Conservation (phyloP, 30 jellyfish, hydroid and myxozoan species). For the Mastigias papua region DNA sequence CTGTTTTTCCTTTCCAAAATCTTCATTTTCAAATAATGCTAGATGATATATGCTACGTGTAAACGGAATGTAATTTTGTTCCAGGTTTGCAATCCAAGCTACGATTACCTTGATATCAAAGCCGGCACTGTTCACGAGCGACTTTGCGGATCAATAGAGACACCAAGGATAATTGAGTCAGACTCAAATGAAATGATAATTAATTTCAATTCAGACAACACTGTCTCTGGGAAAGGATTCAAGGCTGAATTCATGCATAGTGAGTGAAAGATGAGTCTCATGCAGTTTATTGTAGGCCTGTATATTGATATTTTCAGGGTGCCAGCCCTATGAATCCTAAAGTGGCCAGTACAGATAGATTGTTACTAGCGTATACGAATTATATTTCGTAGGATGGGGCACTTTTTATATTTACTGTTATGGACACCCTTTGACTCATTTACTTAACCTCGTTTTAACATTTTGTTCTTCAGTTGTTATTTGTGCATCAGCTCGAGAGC, state of each 20-base stretch:
- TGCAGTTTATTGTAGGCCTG: not conserved
- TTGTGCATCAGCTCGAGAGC: no score
- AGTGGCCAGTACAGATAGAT: no score
- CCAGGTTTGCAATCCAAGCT: conserved; percentile 65
- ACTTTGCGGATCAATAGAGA: conserved; percentile 52
- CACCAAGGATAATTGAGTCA: conserved; percentile 32
- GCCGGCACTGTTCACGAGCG: conserved; percentile 40
- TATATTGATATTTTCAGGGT: not conserved
- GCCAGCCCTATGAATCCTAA: no score
- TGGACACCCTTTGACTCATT: no score
- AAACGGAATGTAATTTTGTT: not conserved
- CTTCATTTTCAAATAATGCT: no score
- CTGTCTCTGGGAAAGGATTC: conserved; percentile 76
- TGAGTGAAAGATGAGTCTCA: not conserved
- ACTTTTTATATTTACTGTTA: no score
- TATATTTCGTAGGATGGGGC: no score
- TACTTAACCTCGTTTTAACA: no score
- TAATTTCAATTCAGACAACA: conserved; percentile 58
- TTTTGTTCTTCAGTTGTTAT: no score
- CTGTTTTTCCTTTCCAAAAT: not conserved
- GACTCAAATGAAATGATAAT: conserved; percentile 48
- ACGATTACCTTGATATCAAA: conserved; percentile 54
- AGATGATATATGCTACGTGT: not conserved
- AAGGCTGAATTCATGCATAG: conserved; percentile 68
- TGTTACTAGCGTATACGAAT: no score